Percentiles rank a stretch among this genome's conserved stretches.
phyloP scores from a whole-genome alignment of 2,797 vertebrate species.

The Trachurus trachurus region DNA sequence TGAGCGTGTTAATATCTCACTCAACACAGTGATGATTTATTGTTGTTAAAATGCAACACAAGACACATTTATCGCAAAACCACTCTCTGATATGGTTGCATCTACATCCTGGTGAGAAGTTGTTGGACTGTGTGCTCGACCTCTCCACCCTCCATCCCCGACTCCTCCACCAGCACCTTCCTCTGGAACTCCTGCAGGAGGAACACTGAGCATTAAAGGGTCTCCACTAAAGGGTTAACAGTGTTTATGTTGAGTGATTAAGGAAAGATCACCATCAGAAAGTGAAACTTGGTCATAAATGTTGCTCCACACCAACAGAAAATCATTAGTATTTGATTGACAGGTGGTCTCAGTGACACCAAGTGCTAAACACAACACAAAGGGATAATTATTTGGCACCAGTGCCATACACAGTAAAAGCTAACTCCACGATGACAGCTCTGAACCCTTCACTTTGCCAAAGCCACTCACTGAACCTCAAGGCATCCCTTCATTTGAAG shows the following conservation, averaged over 20 bases:
- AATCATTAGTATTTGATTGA: neutral
- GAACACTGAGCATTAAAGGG: neutral
- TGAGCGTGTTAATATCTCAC: neutral
- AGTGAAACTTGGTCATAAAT: too few relatives aligned
- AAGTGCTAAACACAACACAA: neutral
- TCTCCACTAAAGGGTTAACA: neutral
- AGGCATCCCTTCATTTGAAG: neutral
- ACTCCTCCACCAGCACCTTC: constrained; percentile 77
- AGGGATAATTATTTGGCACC: neutral
- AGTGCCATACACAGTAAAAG: neutral
- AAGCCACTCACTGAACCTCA: constrained; percentile 14
- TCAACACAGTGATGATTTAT: constrained; percentile 24
- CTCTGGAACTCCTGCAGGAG: constrained; percentile 81
- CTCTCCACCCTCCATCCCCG: constrained; percentile 42
- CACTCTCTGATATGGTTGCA: neutral
- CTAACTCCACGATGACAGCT: neutral
- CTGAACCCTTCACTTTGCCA: constrained; percentile 1
- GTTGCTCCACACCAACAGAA: too few relatives aligned
- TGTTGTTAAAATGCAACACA: constrained; percentile 19
- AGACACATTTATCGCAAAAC: neutral
- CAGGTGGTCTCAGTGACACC: neutral
- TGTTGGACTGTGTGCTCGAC: constrained; percentile 32
- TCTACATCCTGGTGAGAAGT: constrained; percentile 72
- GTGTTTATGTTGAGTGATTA: neutral
- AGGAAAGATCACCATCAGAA: too few relatives aligned